Evolutionary conservation across 2,888 invertebrate genomes (phyloP), one percentile per base, ranked within the genome.

Genomic region (Spisula subtruncata): DNA sequence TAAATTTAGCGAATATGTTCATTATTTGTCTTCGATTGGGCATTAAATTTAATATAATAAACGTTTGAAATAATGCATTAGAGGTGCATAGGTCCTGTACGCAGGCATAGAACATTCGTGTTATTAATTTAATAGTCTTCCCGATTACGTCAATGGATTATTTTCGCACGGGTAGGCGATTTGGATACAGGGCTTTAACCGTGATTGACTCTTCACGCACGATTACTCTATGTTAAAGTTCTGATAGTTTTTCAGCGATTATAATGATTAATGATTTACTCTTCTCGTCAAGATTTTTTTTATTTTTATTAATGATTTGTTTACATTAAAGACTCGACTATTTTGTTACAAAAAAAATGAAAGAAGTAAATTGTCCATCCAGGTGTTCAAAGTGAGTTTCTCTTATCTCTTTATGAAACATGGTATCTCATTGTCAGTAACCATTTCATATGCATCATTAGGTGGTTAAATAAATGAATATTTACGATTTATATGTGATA

Each of bases 111-210:
- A 35, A 32, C 35, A 18, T 18, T 75, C 35, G 5, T 35, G 75
- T 75, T 25, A 75, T 75, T 35, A 32, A 75, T 75, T 75, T 75
- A 41, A 16, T 14, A 32, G 14, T 35, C 18, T 35, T 14, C 18
- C 29, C 1, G 75, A 75, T 75, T 75, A 18, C 32, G 75, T 75
- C 75, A 35, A 75, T 32, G 35, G 32, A 75, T 75, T 75, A 75
- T 75, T 35, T 75, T 75, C 75, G 75, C 75, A 75, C 75, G 75
- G 75, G 75, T 75, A 75, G 18, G 18, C 35, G 35, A 75, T 75
- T 35, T 32, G 35, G n/a, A 35, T 35, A 35, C 25, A 32, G 16
- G 29, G 18, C 1, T 35, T 32, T 32, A 35, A 75, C 35, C 32
- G 12, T 35, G 75, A 35, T 75, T 35, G 32, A 14, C 32, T 32